Evolutionary conservation across 2,888 invertebrate genomes (phyloP).

Genomic region (Clistopyga incitator): DNA sequence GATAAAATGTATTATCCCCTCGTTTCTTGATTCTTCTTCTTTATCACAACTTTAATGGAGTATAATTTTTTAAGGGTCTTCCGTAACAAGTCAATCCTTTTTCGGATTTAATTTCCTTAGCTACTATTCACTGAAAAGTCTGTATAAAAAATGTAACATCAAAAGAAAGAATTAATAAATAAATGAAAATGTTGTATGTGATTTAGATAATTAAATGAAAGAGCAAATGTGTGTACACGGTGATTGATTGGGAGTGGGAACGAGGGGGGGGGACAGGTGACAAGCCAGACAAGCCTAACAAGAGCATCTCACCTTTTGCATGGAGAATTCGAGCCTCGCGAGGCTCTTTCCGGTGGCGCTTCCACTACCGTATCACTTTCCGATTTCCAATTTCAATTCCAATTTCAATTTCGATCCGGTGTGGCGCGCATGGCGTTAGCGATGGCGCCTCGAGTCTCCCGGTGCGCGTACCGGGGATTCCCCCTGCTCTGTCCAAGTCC

Average conservation of each 20-base stretch:
- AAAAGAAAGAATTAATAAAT: no score
- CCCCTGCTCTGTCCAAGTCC: conserved; percentile 8
- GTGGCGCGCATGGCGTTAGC: conserved; percentile 21
- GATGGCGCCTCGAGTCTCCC: conserved; percentile 18
- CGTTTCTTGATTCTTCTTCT: conserved; percentile 1
- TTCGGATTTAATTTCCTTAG: not conserved
- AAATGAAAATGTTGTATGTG: conserved; percentile 28
- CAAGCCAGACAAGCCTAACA: conserved; percentile 39
- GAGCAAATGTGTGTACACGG: not conserved
- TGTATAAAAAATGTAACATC: no score
- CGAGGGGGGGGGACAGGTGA: conserved; percentile 50
- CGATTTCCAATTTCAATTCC: conserved; percentile 75
- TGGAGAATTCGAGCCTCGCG: conserved; percentile 51
- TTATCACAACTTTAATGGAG: not conserved
- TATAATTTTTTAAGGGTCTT: not conserved
- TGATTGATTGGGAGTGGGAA: conserved; percentile 51
- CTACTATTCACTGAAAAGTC: not conserved
- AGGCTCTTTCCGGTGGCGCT: conserved; percentile 38
- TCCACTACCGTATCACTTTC: conserved; percentile 69
- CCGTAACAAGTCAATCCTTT: not conserved
- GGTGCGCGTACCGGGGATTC: not conserved
- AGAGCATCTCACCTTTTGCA: conserved; percentile 41
- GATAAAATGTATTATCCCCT: not conserved
- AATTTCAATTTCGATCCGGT: conserved; percentile 71
- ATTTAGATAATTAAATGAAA: conserved; percentile 41